Percentiles rank a stretch among this genome's conserved stretches.
phyloP scores from a whole-genome alignment of 2,888 invertebrate genomes.

The Lacanobia wlatinum region DNA sequence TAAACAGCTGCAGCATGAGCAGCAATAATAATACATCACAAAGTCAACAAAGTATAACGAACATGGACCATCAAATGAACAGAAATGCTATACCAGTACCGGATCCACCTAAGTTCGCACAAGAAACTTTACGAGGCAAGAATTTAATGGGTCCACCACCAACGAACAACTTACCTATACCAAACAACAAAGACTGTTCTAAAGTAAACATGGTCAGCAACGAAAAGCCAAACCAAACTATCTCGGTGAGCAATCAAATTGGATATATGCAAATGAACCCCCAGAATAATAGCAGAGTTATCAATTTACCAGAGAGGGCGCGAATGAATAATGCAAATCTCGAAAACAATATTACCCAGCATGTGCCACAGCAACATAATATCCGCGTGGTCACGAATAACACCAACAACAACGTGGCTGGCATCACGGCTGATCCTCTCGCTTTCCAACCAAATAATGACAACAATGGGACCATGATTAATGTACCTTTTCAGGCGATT shows the following conservation, averaged over 20 bases:
- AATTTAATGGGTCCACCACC: conserved; percentile 84
- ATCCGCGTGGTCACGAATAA: conserved; percentile 88
- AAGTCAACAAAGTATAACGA: conserved; percentile 79
- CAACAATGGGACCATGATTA: conserved; percentile 86
- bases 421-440: conserved; percentile 80
- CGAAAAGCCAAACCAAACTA: conserved; percentile 85
- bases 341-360: conserved; percentile 83
- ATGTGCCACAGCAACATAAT: conserved; percentile 87
- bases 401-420: conserved; percentile 78
- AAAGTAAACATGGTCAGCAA: conserved; percentile 83
- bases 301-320: conserved; percentile 87
- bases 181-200: conserved; percentile 83
- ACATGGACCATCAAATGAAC: conserved; percentile 82
- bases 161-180: conserved; percentile 77
- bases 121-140: conserved; percentile 84
- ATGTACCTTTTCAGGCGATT: conserved; percentile 89
- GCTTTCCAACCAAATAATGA: conserved; percentile 86
- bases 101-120: conserved; percentile 83
- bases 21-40: conserved; percentile 79
- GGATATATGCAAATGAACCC: conserved; percentile 88
- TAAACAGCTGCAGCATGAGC: conserved; percentile 85
- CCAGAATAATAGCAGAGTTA: conserved; percentile 86
- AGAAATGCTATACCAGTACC: conserved; percentile 80
- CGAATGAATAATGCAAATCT: conserved; percentile 81
- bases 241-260: conserved; percentile 86